Base-by-base conservation (phyloP, 2,113 vertebrate genomes). In the Seriola quinqueradiata region DNA sequence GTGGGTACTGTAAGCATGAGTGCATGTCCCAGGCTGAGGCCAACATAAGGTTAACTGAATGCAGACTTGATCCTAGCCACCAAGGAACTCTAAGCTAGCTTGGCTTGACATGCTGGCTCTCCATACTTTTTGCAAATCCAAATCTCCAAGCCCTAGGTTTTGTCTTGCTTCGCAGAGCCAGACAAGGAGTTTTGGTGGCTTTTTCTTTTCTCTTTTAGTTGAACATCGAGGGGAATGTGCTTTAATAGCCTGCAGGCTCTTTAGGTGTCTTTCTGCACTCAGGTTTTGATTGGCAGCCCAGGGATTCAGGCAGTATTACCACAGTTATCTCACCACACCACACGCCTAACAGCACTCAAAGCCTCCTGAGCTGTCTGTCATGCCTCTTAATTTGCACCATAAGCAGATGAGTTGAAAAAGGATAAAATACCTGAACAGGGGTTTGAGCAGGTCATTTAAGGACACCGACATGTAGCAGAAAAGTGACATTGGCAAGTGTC, bases 221-320 rank as follows among this genome's bases (percentile, higher is more conserved):
- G 48, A 87, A 79, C 71, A 74, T 67, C 13, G 57, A 89, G 64
- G 57, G 60, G 82, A 72, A 70, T 40, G 67, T 66, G 69, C 50
- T 85, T 87, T 69, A 70, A 81, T 70, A 78, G 68, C 60, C 81
- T 44, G 52, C 48, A 82, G 83, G 46, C 75, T 64, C 73, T 79
- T 70, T 36, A 83, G 77, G 76, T 86, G 57, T 87, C 75, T 80
- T 59, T 80, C 58, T 2, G 1, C 73, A 75, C 83, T 84, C 83
- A 72, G 82, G 23, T 84, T 90, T 83, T 93, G 87, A 91, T 86
- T 94, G 91, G 75, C 85, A 88, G 80, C 64, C 75, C 64, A 50
- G 55, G 72, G 79, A 87, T 73, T 87, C 70, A 48, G 76, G 71
- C 84, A 68, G 75, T 73, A 77, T 91, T 91, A 89, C 75, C 82